Evolutionary conservation across 2,797 vertebrate species (phyloP), one percentile per base, ranked within the genome.

Genomic region (Micropoecilia bifurca): DNA sequence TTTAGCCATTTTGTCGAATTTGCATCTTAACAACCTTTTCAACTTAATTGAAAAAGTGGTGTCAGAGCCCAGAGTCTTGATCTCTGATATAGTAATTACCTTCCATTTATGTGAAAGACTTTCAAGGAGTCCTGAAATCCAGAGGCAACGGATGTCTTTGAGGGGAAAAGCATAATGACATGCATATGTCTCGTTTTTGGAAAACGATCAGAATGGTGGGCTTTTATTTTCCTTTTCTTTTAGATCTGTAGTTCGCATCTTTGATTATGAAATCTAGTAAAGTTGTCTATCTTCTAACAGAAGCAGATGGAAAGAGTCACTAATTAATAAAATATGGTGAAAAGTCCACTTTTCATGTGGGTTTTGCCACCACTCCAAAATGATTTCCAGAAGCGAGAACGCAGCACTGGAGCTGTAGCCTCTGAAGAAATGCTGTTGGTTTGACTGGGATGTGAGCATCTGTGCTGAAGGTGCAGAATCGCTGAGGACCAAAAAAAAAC

Each of bases 31-130:
- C 91, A 91, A 94, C 91, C 93, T 94, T 93, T 68, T 92, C 89
- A 83, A 90, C 89, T 86, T 93, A 93, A 94, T 94, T 95, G 93
- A 94, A 94, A 95, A 95, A 94, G 93, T 93, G 89, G 92, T 94
- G 93, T 93, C 90, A 93, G 89, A 90, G 88, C 89, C 86, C 88
- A 89, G 83, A 90, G 90, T 94, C 91, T 90, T 92, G 90, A 93
- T 93, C 90, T 93, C 89, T 90, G 89, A 93, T 94, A 93, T 93
- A 92, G 89, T 93, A 93, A 94, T 94, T 91, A 91, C 90, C 89
- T 93, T 87, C 88, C 91, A 89, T 94, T 93, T 93, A 92, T 89
- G 88, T 88, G 88, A 86, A 78, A 90, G 88, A 91, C 91, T 92
- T 92, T 90, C 87, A 91, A 87, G 80, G 88, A 89, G 90, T 89